Evolutionary conservation across 2,113 vertebrate genomes (phyloP).

Genomic region (Chaetops frenatus): DNA sequence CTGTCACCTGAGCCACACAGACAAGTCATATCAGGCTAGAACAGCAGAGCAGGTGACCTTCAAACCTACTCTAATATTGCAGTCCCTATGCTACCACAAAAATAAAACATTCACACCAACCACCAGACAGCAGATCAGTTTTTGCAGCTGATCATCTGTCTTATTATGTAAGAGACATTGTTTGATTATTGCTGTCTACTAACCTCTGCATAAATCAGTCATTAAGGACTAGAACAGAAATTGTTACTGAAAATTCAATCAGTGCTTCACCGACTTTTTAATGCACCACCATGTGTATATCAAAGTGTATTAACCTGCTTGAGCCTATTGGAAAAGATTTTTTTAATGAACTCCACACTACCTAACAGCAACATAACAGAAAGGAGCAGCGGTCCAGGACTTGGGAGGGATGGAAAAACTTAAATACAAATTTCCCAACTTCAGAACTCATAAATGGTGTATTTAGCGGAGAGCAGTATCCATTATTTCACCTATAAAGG

Average conservation of each 20-base stretch:
- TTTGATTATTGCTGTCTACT: not conserved
- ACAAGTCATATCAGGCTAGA: not conserved
- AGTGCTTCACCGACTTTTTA: not conserved
- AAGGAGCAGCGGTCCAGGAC: not conserved
- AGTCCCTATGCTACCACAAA: not conserved
- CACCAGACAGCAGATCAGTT: not conserved
- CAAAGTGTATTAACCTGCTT: not conserved
- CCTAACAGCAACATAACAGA: not conserved
- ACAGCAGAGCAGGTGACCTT: not conserved
- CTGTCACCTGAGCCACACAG: not conserved
- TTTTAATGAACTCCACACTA: not conserved
- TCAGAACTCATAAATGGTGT: not conserved
- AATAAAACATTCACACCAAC: not conserved
- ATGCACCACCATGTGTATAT: not conserved
- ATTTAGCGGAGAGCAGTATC: not conserved
- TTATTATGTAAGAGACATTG: not conserved
- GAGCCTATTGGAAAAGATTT: not conserved
- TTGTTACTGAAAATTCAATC: constrained; percentile 25
- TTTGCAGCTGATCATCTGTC: constrained; percentile 9
- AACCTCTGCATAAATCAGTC: constrained; percentile 22
- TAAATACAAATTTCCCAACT: not conserved
- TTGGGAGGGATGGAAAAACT: not conserved
- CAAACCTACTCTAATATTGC: not conserved
- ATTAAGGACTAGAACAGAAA: not conserved
- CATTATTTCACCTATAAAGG: not conserved